Conservation (phyloP, 2,888 invertebrate genomes). For the Xanthia icteritia region DNA sequence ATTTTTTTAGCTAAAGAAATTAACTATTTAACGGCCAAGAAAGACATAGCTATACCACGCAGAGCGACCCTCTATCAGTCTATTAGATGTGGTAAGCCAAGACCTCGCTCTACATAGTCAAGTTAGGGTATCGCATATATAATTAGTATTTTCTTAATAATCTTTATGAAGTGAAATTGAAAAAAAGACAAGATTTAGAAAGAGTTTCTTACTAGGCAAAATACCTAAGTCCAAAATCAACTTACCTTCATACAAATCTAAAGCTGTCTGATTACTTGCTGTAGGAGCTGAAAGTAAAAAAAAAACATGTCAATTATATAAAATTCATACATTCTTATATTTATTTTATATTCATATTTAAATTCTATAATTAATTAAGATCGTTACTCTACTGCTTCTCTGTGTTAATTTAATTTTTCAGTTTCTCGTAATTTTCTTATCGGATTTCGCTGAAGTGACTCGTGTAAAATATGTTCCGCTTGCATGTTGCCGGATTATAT, state of each 20-base stretch:
- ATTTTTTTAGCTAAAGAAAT: slow-evolving; percentile 1
- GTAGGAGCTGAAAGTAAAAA: slow-evolving; percentile 92
- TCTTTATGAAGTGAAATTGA: not conserved
- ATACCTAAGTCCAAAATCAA: not conserved
- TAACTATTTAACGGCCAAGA: not conserved
- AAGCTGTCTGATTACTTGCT: slow-evolving; percentile 91
- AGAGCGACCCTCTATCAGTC: no score
- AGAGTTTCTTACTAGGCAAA: not conserved
- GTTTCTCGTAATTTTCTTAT: slow-evolving; percentile 70
- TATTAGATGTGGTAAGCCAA: no score
- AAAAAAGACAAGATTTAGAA: not conserved
- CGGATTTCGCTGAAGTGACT: slow-evolving; percentile 63
- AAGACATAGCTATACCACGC: no score
- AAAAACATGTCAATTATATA: slow-evolving; percentile 30
- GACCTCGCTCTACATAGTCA: not conserved
- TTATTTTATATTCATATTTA: slow-evolving; percentile 12
- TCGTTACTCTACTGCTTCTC: slow-evolving; percentile 41
- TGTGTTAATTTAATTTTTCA: slow-evolving; percentile 52
- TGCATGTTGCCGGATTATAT: slow-evolving; percentile 65
- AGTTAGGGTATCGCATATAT: not conserved
- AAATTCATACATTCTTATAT: not conserved
- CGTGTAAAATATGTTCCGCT: slow-evolving; percentile 75
- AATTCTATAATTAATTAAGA: slow-evolving; percentile 47
- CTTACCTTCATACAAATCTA: slow-evolving; percentile 92
- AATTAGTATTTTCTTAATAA: not conserved